Percentiles rank a stretch among this genome's conserved stretches.
Conservation (phyloP, 2,888 invertebrate species). For the Thera obeliscata region DNA sequence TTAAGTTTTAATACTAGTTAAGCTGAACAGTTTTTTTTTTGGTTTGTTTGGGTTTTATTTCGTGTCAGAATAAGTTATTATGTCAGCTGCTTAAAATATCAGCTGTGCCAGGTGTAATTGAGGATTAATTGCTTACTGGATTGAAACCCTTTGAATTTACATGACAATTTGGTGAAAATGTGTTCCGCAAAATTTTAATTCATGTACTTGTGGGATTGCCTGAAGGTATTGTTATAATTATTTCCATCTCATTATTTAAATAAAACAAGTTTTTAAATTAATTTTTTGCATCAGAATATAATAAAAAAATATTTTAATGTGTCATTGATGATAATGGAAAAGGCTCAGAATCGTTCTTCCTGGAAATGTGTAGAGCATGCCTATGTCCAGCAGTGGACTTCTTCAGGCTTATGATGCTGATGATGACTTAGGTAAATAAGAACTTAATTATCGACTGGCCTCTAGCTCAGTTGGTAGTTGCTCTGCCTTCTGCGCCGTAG, state of each 20-base stretch:
- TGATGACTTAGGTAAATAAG: no score
- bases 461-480: no score
- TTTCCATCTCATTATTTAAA: constrained; percentile 33
- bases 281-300: constrained; percentile 8
- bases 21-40: no score
- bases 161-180: constrained; percentile 62
- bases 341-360: no score
- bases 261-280: constrained; percentile 25
- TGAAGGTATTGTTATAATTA: constrained; percentile 27
- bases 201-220: constrained; percentile 30
- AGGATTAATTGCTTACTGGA: constrained; percentile 66
- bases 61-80: not conserved
- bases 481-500: no score
- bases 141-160: constrained; percentile 65
- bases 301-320: no score
- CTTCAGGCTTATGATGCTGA: no score
- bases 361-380: no score
- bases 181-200: constrained; percentile 41
- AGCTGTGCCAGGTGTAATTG: constrained; percentile 57
- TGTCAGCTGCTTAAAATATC: constrained; percentile 11
- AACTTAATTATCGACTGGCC: no score
- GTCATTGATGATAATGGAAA: not conserved
- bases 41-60: no score
- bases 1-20: no score
- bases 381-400: no score